A percentile compares a stretch with the other conserved stretches of the same genome.
These are phyloP conservation scores for Theristus sp. DNA, from an alignment of 2,888 invertebrate genomes.

Conservation along the genomic window DNA sequence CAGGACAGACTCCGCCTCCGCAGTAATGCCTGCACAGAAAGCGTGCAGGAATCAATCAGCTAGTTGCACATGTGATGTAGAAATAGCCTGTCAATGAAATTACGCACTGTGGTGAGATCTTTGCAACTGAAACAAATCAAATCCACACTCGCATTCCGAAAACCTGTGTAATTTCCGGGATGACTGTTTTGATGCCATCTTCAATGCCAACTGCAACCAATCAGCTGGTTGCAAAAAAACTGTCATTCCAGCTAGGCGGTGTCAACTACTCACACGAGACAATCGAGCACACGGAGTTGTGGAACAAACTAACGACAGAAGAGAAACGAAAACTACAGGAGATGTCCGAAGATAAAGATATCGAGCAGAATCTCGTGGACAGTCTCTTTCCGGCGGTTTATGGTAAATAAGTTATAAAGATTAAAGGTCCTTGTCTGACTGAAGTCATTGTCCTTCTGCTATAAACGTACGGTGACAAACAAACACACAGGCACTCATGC, in stretches of 20 bases:
- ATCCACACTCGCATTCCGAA: no score
- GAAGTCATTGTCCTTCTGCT: no score
- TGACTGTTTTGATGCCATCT: not conserved
- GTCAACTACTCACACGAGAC: conserved; percentile 65
- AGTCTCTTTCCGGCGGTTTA: conserved; percentile 89
- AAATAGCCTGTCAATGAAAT: not conserved
- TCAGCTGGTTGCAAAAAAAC: not conserved
- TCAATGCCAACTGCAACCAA: not conserved
- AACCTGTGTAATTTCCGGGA: no score
- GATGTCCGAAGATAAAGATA: conserved; percentile 56
- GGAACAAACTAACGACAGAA: conserved; percentile 49
- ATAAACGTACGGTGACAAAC: no score
- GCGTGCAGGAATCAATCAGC: not conserved
- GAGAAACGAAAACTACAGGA: conserved; percentile 47
- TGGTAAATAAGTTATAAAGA: no score
- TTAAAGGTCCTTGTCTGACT: no score
- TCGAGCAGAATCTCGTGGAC: conserved; percentile 70
- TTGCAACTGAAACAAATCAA: not conserved
- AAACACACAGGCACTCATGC: no score
- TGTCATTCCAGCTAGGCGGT: conserved; percentile 49
- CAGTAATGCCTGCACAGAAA: no score
- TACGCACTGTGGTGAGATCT: not conserved
- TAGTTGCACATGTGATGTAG: not conserved
- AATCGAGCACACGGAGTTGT: conserved; percentile 71
- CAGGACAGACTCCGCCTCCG: no score